Evolutionary conservation across 2,797 vertebrate genomes (phyloP), one percentile per base, ranked within the genome.

Genomic region (Babyrousa celebensis): DNA sequence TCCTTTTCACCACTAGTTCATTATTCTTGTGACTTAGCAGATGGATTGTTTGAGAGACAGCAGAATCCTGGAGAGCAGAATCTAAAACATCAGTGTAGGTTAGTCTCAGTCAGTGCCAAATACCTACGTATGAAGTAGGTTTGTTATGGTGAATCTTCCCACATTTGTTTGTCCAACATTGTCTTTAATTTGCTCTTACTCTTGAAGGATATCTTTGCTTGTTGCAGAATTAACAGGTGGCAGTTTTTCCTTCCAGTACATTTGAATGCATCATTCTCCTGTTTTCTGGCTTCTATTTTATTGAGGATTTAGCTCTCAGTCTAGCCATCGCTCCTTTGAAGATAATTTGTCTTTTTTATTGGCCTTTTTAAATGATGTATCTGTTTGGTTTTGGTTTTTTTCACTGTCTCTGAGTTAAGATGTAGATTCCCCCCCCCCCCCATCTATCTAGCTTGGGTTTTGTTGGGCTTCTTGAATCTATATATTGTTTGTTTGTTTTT

Each of bases 171-270:
- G 36, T 79, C 84, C 87, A 60, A 86, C 80, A 94, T 68, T 68
- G 29, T 67, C 65, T 72, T 79, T 88, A 62, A 54, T 88, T 77
- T n/a, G 0, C 52, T 54, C 27, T 62, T 94, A 75, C 2, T 90
- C 65, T 94, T 79, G 54, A 68, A 94, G 93, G 58, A 25, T 95
- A 84, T 29, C 48, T 94, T 92, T 92, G 15, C 29, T 94, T 71
- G 43, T 89, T 95, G 67, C 84, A 96, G 56, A 97, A 92, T 97
- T 84, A 80, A 87, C 92, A 94, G 63, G 78, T 56, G 56, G 36
- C n/a, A 72, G 63, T 14, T 43, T 68, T 88, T 83, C 29, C 40
- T 62, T 43, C 78, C 3, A 56, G n/a, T 3, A 67, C 48, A 60
- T 90, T 92, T 77, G 23, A 89, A 29, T 78, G 36, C 14, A 48